A percentile compares a stretch with the other conserved stretches of the same genome.
Evolutionary conservation across 2,888 invertebrate genomes (phyloP).

Genomic region (Disparrhopalites patrizii): DNA sequence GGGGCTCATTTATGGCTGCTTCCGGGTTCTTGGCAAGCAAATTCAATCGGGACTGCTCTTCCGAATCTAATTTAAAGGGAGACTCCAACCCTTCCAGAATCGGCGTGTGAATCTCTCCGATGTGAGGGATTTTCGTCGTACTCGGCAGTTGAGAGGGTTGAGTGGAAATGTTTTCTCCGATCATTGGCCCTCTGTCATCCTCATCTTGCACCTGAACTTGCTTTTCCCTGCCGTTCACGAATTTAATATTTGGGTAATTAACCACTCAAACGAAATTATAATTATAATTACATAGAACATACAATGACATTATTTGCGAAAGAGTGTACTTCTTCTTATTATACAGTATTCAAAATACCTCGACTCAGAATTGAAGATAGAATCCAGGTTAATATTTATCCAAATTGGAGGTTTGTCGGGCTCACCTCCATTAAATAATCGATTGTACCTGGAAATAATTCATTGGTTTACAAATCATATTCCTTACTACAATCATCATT

Average conservation of each 20-base stretch:
- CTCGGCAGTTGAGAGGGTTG: not conserved
- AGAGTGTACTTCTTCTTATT: too few species aligned
- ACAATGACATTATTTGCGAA: too few species aligned
- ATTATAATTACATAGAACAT: too few species aligned
- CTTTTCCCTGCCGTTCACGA: too few species aligned
- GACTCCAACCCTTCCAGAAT: constrained; percentile 13
- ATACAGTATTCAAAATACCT: too few species aligned
- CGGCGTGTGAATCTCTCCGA: constrained; percentile 6
- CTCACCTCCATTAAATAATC: constrained; percentile 36
- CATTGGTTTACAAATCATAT: too few species aligned
- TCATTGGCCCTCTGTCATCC: too few species aligned
- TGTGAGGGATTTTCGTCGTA: constrained; percentile 7
- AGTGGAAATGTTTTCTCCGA: not conserved
- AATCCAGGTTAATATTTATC: not conserved
- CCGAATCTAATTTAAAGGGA: constrained; percentile 35
- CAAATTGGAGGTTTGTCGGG: constrained; percentile 18
- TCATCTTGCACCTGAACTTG: not conserved
- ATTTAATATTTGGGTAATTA: too few species aligned
- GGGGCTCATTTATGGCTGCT: constrained; percentile 22
- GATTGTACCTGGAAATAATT: constrained; percentile 21
- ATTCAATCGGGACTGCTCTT: constrained; percentile 38
- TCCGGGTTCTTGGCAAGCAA: constrained; percentile 35
- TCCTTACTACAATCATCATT: too few species aligned
- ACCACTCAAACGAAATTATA: too few species aligned
- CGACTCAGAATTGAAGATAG: too few species aligned